A percentile compares a stretch with the other conserved stretches of the same genome.
Evolutionary conservation across 2,888 invertebrate species (phyloP).

Genomic region (Chaitophorus viminalis): DNA sequence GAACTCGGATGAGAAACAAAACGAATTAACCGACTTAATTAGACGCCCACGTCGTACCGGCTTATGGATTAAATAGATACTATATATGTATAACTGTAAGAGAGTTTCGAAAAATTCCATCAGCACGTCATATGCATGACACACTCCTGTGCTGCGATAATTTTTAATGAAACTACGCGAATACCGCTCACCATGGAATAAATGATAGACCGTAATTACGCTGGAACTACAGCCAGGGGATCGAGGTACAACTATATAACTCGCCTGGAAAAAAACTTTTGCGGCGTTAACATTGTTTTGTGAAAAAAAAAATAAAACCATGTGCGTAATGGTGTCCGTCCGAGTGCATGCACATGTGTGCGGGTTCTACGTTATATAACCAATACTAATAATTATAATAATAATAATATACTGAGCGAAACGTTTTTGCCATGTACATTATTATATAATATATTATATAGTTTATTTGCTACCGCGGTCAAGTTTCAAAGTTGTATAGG

Average conservation of each 20-base stretch:
- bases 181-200: neutral
- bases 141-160: too few relatives aligned
- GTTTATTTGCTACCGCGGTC: constrained; percentile 1
- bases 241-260: neutral
- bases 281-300: neutral
- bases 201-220: neutral
- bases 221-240: neutral
- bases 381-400: neutral
- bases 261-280: neutral
- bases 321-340: neutral
- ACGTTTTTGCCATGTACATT: constrained; percentile 24
- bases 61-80: too few relatives aligned
- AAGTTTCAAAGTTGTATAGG: constrained; percentile 41
- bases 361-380: neutral
- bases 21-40: too few relatives aligned
- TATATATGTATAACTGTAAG: too few relatives aligned
- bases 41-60: too few relatives aligned
- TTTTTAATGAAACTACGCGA: neutral
- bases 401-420: constrained; percentile 8
- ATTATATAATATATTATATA: neutral
- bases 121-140: too few relatives aligned
- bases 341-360: neutral
- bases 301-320: neutral
- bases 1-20: too few relatives aligned
- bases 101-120: too few relatives aligned